These are phyloP conservation scores for Ardeotis arabs DNA, from an alignment of 2,113 vertebrate species.

Conservation along the genomic window DNA sequence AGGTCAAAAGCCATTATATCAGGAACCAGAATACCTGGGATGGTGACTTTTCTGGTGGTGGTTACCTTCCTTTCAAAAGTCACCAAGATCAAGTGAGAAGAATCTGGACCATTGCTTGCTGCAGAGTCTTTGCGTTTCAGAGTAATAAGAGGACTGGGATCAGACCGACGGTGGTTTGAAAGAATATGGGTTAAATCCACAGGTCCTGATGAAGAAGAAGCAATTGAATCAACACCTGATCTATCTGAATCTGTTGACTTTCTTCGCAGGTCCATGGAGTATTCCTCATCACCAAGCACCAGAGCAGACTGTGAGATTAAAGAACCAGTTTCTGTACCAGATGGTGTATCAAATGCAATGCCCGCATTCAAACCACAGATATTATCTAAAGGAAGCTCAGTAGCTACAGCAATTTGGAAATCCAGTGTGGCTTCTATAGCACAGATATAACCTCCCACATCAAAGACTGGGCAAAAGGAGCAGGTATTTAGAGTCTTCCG, in stretches of 20 bases:
- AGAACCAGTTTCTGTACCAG: slow-evolving; percentile 62
- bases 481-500: slow-evolving; percentile 84
- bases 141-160: slow-evolving; percentile 84
- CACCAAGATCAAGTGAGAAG: slow-evolving; percentile 87
- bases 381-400: slow-evolving; percentile 88
- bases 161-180: slow-evolving; percentile 82
- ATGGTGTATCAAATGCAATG: slow-evolving; percentile 79
- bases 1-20: slow-evolving; percentile 89
- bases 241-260: slow-evolving; percentile 82
- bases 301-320: slow-evolving; percentile 54
- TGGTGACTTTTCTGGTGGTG: slow-evolving; percentile 87
- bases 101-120: slow-evolving; percentile 83
- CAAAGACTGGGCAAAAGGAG: slow-evolving; percentile 89
- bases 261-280: slow-evolving; percentile 75
- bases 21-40: slow-evolving; percentile 89
- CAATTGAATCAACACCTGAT: slow-evolving; percentile 64
- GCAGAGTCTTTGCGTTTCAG: slow-evolving; percentile 79
- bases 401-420: slow-evolving; percentile 86
- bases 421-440: slow-evolving; percentile 84
- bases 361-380: slow-evolving; percentile 85
- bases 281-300: slow-evolving; percentile 76
- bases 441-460: slow-evolving; percentile 87
- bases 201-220: slow-evolving; percentile 75
- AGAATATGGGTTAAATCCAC: slow-evolving; percentile 86
- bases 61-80: slow-evolving; percentile 89